Evolutionary conservation across 1,140 invertebrate genomes (phyloP).

Genomic region (Battus philenor): DNA sequence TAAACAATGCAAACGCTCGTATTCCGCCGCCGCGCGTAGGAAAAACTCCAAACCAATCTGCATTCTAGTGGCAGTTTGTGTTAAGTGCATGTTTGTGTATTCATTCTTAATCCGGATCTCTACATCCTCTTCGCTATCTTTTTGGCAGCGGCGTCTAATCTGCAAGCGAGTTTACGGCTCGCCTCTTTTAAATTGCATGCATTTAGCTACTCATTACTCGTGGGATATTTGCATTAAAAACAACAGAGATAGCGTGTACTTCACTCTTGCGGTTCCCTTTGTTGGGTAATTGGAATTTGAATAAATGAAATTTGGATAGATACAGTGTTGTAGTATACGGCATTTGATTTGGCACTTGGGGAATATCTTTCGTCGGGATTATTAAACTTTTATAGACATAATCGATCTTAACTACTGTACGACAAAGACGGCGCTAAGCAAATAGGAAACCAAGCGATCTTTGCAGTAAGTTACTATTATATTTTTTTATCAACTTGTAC

Average conservation of each 20-base stretch:
- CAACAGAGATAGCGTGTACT: slow-evolving; percentile 31
- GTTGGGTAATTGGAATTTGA: slow-evolving; percentile 18
- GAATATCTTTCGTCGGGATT: too few species aligned
- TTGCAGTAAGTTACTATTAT: too few species aligned
- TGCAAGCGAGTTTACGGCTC: slow-evolving; percentile 26
- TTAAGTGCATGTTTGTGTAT: slow-evolving; percentile 53
- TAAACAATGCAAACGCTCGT: slow-evolving; percentile 12
- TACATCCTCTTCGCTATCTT: slow-evolving; percentile 44
- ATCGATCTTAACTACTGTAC: too few species aligned
- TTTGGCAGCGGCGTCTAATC: slow-evolving; percentile 46
- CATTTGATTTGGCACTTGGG: too few species aligned
- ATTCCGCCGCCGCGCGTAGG: slow-evolving; percentile 13
- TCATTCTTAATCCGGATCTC: slow-evolving; percentile 53
- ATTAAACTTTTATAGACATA: too few species aligned
- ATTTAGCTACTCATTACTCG: slow-evolving; percentile 49
- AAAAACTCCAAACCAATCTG: slow-evolving; percentile 43
- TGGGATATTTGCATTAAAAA: slow-evolving; percentile 49
- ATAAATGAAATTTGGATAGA: slow-evolving; percentile 11
- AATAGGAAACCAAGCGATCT: too few species aligned
- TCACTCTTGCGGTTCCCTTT: slow-evolving; percentile 22
- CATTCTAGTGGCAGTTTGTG: slow-evolving; percentile 34
- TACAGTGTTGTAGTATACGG: too few species aligned
- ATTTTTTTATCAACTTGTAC: too few species aligned
- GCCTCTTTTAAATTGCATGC: slow-evolving; percentile 62
- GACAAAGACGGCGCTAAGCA: too few species aligned